Evolutionary conservation across 2,888 invertebrate species (phyloP).

Genomic region (Drosophila austrosaltans): DNA sequence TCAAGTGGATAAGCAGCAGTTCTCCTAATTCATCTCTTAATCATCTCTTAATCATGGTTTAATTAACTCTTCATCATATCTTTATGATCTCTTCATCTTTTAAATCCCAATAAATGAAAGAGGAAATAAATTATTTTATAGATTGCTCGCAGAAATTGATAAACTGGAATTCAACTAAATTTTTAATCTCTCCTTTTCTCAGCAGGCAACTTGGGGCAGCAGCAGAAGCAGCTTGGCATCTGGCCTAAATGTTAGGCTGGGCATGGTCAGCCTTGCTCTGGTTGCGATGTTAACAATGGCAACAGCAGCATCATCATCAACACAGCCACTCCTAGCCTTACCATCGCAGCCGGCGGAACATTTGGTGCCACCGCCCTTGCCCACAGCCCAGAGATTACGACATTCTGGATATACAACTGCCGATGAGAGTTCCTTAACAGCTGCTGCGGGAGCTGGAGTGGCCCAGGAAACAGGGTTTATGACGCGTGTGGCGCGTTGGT

Average conservation of each 20-base stretch:
- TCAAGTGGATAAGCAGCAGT: too few relatives aligned
- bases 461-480: slow-evolving; percentile 73
- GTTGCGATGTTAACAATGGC: slow-evolving; percentile 27
- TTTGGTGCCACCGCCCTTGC: slow-evolving; percentile 79
- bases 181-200: slow-evolving; percentile 2
- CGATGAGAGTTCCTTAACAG: neutral
- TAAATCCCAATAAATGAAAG: too few relatives aligned
- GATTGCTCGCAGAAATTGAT: too few relatives aligned
- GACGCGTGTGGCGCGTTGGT: slow-evolving; percentile 83
- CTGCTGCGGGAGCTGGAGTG: neutral
- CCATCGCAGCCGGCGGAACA: slow-evolving; percentile 77
- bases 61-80: too few relatives aligned
- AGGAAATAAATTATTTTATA: too few relatives aligned
- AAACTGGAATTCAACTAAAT: neutral
- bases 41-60: too few relatives aligned
- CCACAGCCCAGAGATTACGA: slow-evolving; percentile 42
- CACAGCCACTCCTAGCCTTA: slow-evolving; percentile 20
- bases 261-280: slow-evolving; percentile 24
- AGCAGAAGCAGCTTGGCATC: slow-evolving; percentile 42
- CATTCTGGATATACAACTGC: slow-evolving; percentile 40
- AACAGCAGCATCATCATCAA: neutral
- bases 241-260: slow-evolving; percentile 17
- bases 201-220: slow-evolving; percentile 42
- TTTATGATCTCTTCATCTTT: too few relatives aligned
- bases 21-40: too few relatives aligned